Base-by-base conservation (phyloP, 2,113 vertebrate genomes). In the Lophotis ruficrista region DNA sequence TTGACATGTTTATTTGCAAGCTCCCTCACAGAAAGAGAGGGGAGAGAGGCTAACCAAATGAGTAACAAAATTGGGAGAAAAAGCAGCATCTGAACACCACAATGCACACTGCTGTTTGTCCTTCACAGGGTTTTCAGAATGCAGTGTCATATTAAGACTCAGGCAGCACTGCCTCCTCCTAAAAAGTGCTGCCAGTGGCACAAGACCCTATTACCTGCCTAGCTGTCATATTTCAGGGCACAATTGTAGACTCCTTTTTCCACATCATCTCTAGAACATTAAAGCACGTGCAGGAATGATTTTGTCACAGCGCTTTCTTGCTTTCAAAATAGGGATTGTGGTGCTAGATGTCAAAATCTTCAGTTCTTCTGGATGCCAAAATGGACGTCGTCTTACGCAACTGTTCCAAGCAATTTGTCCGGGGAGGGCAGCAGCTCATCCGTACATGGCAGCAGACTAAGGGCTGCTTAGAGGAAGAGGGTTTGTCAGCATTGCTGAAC, bases 301-400 rank as follows among this genome's bases (percentile, higher is more conserved):
- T 93, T 25, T 45, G 25, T 31, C 51, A 62, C 14, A 30, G 31
- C 9, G 31, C 27, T 68, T 71, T 48, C 56, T 35, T 72, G 47
- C 48, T 93, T 91, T 85, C 50, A 47, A 78, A 82, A 57, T 0
- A 54, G 19, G 27, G 50, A 71, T 3, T 18, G 22, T 47, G 53
- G 31, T 61, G 37, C 37, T 33, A 54, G 50, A 37, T 35, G 15
- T 12, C 43, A 14, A 57, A 51, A 48, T 12, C 58, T 58, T n/a
- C 48, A 47, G 60, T 21, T 77, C 48, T 58, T 73, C 47, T 48
- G 9, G 73, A 37, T 65, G 60, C 9, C 43, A 79, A 58, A 62
- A 51, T 3, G 14, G 48, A 31, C 0, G 1, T 45, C 12, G 20
- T 65, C n/a, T 81, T 58, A 72, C 0, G 10, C 43, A 90, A 56